Conservation (phyloP, 2,888 invertebrate species). For the Hirudinaria manillensis region DNA sequence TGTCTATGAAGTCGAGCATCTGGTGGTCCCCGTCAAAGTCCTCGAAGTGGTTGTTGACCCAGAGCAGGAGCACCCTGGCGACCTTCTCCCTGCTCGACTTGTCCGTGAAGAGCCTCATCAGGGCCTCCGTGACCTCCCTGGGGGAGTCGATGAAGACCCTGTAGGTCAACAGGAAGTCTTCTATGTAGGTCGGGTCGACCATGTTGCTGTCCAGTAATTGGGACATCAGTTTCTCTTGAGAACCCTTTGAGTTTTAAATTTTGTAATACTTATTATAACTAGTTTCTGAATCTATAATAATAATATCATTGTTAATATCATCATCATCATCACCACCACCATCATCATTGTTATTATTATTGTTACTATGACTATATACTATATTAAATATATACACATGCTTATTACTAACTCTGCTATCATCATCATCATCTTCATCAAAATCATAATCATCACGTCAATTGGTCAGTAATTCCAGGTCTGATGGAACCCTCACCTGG, state of each 20-base stretch:
- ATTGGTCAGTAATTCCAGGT: background rate
- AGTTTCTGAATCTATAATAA: too few relatives aligned
- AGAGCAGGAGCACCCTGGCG: slow-evolving; percentile 86
- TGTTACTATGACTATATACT: too few relatives aligned
- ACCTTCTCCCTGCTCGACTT: slow-evolving; percentile 59
- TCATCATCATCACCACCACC: too few relatives aligned
- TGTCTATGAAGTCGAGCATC: slow-evolving; percentile 93
- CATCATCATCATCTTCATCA: too few relatives aligned
- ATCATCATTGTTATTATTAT: too few relatives aligned
- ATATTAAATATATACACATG: too few relatives aligned
- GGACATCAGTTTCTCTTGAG: slow-evolving; percentile 78
- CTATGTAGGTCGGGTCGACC: slow-evolving; percentile 87
- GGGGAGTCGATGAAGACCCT: slow-evolving; percentile 87
- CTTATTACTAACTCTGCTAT: too few relatives aligned
- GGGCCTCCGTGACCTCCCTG: slow-evolving; percentile 70
- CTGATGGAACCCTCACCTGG: slow-evolving; percentile 8
- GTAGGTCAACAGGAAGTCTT: slow-evolving; percentile 94
- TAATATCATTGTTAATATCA: too few relatives aligned
- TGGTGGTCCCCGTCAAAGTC: slow-evolving; percentile 70
- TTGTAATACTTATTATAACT: too few relatives aligned
- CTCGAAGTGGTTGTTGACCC: slow-evolving; percentile 76
- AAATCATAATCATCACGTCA: background rate
- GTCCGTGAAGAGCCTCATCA: slow-evolving; percentile 40
- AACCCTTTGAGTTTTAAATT: slow-evolving; percentile 60
- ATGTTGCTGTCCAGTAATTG: slow-evolving; percentile 87